Evolutionary conservation across 1,140 invertebrate species (phyloP).

Genomic region (Achatina immaculata): DNA sequence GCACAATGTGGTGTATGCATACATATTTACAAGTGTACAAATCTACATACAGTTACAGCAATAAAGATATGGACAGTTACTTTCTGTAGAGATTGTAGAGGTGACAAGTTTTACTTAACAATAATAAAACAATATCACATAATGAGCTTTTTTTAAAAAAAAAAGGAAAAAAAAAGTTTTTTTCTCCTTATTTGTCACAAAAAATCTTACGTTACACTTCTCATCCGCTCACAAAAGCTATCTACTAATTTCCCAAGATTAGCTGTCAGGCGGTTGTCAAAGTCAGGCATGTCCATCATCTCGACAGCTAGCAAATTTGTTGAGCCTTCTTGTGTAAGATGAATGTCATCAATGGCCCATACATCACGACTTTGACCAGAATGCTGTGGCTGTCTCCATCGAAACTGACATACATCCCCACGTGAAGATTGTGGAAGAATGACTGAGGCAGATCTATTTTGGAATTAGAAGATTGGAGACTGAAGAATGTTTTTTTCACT

Average conservation of each 20-base stretch:
- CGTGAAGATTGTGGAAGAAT: slow-evolving; percentile 59
- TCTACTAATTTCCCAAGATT: slow-evolving; percentile 65
- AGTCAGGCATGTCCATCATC: slow-evolving; percentile 62
- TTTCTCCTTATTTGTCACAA: no score
- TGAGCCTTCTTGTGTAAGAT: slow-evolving; percentile 61
- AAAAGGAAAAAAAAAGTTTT: no score
- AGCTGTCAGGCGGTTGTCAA: slow-evolving; percentile 49
- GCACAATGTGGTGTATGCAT: no score
- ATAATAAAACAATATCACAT: no score
- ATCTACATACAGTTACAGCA: no score
- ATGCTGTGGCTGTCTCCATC: slow-evolving; percentile 71
- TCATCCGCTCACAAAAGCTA: slow-evolving; percentile 63
- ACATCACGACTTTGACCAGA: slow-evolving; percentile 70
- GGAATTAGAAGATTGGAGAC: slow-evolving; percentile 6
- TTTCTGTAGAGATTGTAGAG: no score
- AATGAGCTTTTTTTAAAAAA: no score
- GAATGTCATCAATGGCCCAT: slow-evolving; percentile 72
- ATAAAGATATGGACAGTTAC: no score
- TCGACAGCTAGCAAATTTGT: slow-evolving; percentile 69
- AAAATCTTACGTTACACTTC: slow-evolving; percentile 56
- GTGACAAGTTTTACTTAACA: no score
- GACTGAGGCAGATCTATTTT: slow-evolving; percentile 65
- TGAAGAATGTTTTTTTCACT: not conserved
- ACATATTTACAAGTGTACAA: no score
- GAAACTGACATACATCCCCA: slow-evolving; percentile 66